A percentile compares a stretch with the other conserved stretches of the same genome.
phyloP scores from a whole-genome alignment of 1,140 invertebrate genomes.

The Papilio polytes region DNA sequence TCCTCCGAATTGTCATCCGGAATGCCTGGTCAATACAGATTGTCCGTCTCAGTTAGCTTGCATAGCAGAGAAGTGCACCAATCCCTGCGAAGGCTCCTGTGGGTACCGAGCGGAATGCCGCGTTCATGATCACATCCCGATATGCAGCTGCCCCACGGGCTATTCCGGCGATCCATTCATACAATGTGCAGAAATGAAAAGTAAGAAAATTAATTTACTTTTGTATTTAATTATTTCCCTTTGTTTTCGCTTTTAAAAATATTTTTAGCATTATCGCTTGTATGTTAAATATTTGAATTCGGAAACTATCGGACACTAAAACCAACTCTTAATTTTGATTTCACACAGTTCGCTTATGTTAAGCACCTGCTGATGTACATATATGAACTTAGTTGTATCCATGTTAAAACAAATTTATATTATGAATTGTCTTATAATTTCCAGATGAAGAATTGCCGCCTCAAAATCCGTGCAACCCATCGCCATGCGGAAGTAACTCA shows the following conservation, averaged over 20 bases:
- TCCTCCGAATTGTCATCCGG: slow-evolving; percentile 91
- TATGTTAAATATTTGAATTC: too few species aligned
- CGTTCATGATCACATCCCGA: slow-evolving; percentile 90
- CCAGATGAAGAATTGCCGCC: slow-evolving; percentile 78
- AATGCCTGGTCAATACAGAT: slow-evolving; percentile 91
- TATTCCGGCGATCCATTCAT: slow-evolving; percentile 92
- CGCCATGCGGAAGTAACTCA: slow-evolving; percentile 90
- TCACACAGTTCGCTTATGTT: too few species aligned
- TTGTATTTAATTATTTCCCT: too few species aligned
- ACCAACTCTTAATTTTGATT: too few species aligned
- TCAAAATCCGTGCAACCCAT: slow-evolving; percentile 87
- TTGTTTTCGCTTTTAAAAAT: neutral
- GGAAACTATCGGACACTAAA: too few species aligned
- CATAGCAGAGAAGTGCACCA: slow-evolving; percentile 90
- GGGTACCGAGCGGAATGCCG: slow-evolving; percentile 90
- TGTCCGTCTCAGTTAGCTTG: slow-evolving; percentile 91
- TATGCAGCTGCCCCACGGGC: slow-evolving; percentile 89
- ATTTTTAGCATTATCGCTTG: neutral
- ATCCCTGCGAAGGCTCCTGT: slow-evolving; percentile 92
- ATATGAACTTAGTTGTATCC: too few species aligned
- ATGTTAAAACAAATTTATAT: neutral
- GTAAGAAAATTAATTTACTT: slow-evolving; percentile 51
- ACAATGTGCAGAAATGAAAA: slow-evolving; percentile 84
- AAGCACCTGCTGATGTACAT: too few species aligned
- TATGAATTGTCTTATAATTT: slow-evolving; percentile 53